These are phyloP conservation scores for Aphaenogaster rudis DNA, from an alignment of 1,140 invertebrate genomes.

Conservation along the genomic window DNA sequence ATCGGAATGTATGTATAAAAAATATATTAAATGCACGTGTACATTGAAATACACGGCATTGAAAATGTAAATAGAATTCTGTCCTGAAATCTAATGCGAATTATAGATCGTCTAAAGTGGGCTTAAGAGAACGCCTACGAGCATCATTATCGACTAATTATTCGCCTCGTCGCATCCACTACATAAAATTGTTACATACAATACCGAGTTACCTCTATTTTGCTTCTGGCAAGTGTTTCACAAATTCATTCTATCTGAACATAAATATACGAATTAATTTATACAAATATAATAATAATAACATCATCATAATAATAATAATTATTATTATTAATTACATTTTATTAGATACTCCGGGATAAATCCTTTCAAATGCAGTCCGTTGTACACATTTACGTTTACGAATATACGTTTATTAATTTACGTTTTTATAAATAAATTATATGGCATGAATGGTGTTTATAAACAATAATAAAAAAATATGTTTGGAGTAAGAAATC, in stretches of 20 bases:
- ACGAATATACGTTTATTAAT: neutral
- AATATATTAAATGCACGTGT: neutral
- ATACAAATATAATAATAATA: neutral
- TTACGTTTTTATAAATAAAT: neutral
- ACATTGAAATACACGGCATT: neutral
- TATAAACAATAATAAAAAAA: neutral
- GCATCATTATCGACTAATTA: constrained; percentile 28
- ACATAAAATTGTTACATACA: neutral
- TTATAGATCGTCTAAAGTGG: neutral
- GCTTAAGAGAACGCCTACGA: neutral
- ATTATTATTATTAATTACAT: neutral
- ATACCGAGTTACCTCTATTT: neutral
- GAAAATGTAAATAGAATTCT: neutral
- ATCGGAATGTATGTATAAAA: neutral
- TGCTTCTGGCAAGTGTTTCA: neutral
- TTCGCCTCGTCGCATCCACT: neutral
- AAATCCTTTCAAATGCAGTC: neutral
- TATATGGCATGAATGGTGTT: neutral
- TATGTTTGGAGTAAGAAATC: neutral
- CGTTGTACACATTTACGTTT: neutral
- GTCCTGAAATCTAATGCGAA: neutral
- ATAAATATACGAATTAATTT: neutral
- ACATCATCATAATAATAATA: no score
- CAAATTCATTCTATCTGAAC: neutral
- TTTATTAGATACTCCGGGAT: neutral